Percentiles rank a stretch among this genome's conserved stretches.
Conservation (phyloP, 2,797 vertebrate genomes). For the Chloroceryle amazona region DNA sequence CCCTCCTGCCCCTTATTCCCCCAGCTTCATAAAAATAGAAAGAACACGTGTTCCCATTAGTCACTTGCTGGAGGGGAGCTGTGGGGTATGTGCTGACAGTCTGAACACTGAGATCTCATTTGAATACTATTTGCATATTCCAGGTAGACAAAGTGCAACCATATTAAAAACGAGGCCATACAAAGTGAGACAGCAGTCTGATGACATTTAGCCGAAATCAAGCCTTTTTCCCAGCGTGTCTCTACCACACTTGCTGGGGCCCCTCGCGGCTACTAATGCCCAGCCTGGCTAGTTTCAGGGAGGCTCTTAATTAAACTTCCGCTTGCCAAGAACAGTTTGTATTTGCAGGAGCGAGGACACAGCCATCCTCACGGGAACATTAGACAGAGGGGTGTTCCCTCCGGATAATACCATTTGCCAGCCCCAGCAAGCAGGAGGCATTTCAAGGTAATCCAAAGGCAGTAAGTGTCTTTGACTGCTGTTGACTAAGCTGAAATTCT, state of each 20-base stretch:
- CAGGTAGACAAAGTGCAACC: conserved; percentile 75
- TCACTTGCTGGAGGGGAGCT: conserved; percentile 81
- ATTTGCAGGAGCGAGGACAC: conserved; percentile 10
- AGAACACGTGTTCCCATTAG: conserved; percentile 85
- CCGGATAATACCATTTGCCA: not conserved
- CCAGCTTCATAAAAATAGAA: conserved; percentile 74
- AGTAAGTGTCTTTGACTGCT: not conserved
- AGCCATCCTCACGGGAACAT: not conserved
- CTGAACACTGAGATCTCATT: conserved; percentile 62
- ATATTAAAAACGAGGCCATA: conserved; percentile 12
- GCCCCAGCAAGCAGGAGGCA: conserved; percentile 20
- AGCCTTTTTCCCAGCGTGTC: conserved; percentile 14
- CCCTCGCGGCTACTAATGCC: conserved; percentile 10
- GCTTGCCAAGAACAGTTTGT: conserved; percentile 65
- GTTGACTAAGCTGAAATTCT: conserved; percentile 22
- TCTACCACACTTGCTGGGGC: conserved; percentile 32
- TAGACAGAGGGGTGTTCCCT: not conserved
- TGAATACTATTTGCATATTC: conserved; percentile 82
- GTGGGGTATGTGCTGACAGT: conserved; percentile 78
- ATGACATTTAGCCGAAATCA: conserved; percentile 30
- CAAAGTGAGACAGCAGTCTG: not conserved
- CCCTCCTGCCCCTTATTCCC: conserved; percentile 46
- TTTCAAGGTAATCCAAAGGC: not conserved
- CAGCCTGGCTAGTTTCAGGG: conserved; percentile 44
- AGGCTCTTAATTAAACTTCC: conserved; percentile 77